Percentiles rank a stretch among this genome's conserved stretches.
These are phyloP conservation scores for Trichogramma dendrolimi DNA, from an alignment of 2,888 invertebrate species.

Conservation along the genomic window DNA sequence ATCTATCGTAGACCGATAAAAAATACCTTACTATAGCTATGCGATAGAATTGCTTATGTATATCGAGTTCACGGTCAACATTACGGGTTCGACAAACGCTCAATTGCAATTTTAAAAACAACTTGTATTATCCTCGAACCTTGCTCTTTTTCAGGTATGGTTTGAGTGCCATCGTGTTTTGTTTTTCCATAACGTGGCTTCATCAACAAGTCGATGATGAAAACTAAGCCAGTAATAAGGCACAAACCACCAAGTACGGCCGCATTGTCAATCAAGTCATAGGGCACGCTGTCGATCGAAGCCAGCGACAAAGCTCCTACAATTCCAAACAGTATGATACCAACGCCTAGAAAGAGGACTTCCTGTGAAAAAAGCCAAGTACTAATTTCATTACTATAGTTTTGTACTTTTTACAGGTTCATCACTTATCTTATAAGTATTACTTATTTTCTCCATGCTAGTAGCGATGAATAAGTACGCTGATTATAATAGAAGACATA, in stretches of 20 bases:
- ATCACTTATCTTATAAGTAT: too few relatives aligned
- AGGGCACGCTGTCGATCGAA: constrained; percentile 68
- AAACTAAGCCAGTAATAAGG: constrained; percentile 64
- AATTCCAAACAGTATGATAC: constrained; percentile 65
- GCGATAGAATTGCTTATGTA: too few relatives aligned
- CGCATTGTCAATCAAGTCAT: constrained; percentile 66
- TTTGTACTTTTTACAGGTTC: too few relatives aligned
- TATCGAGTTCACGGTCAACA: too few relatives aligned
- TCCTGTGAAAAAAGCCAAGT: constrained; percentile 50
- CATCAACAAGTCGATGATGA: constrained; percentile 62
- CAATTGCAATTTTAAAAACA: too few relatives aligned
- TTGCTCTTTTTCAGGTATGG: constrained; percentile 38
- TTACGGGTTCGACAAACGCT: too few relatives aligned
- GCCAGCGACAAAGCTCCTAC: constrained; percentile 68
- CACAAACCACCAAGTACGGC: constrained; percentile 67
- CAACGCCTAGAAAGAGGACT: constrained; percentile 66
- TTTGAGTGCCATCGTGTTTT: constrained; percentile 38
- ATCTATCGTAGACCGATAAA: too few relatives aligned
- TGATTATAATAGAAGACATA: too few relatives aligned
- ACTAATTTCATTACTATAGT: too few relatives aligned
- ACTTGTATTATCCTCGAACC: constrained; percentile 34
- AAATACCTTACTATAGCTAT: too few relatives aligned
- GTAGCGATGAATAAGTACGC: too few relatives aligned
- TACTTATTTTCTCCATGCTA: too few relatives aligned
- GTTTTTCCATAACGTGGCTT: constrained; percentile 34